These are phyloP conservation scores for Gortyna flavago DNA, from an alignment of 2,888 invertebrate species.

Conservation along the genomic window DNA sequence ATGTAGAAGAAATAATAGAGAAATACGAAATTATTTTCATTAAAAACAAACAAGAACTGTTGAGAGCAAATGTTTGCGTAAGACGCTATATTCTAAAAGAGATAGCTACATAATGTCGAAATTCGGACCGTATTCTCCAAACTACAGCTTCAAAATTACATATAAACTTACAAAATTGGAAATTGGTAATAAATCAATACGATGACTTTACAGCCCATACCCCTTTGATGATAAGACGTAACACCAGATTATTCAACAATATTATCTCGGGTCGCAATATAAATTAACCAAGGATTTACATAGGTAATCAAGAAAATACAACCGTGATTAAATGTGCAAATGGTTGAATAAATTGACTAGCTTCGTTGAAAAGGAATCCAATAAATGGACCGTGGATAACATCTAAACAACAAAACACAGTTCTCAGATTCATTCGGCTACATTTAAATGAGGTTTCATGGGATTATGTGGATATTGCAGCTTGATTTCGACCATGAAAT, in stretches of 20 bases:
- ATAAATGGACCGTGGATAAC: slow-evolving; percentile 38
- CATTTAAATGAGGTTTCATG: slow-evolving; percentile 70
- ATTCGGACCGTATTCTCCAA: slow-evolving; percentile 33
- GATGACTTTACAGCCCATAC: slow-evolving; percentile 45
- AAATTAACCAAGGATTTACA: slow-evolving; percentile 57
- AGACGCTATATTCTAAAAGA: slow-evolving; percentile 21
- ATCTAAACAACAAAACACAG: slow-evolving; percentile 69
- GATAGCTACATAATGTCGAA: slow-evolving; percentile 5
- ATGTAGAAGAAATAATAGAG: slow-evolving; percentile 31
- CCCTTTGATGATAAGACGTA: slow-evolving; percentile 58
- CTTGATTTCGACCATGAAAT: slow-evolving; percentile 69
- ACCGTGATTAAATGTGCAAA: slow-evolving; percentile 39
- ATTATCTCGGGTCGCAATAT: slow-evolving; percentile 21
- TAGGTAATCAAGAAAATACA: slow-evolving; percentile 47
- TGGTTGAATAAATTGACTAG: slow-evolving; percentile 47
- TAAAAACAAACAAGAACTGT: slow-evolving; percentile 28
- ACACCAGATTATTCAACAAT: slow-evolving; percentile 47
- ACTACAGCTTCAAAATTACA: slow-evolving; percentile 33
- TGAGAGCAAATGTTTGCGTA: slow-evolving; percentile 46
- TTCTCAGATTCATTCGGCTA: slow-evolving; percentile 66
- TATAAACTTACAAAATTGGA: slow-evolving; percentile 34
- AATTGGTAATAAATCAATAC: slow-evolving; percentile 65
- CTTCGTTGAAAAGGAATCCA: slow-evolving; percentile 36
- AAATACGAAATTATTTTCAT: slow-evolving; percentile 35
- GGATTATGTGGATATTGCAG: slow-evolving; percentile 56